A percentile compares a stretch with the other conserved stretches of the same genome.
phyloP scores from a whole-genome alignment of 2,797 vertebrate genomes.

The Cuculus canorus region DNA sequence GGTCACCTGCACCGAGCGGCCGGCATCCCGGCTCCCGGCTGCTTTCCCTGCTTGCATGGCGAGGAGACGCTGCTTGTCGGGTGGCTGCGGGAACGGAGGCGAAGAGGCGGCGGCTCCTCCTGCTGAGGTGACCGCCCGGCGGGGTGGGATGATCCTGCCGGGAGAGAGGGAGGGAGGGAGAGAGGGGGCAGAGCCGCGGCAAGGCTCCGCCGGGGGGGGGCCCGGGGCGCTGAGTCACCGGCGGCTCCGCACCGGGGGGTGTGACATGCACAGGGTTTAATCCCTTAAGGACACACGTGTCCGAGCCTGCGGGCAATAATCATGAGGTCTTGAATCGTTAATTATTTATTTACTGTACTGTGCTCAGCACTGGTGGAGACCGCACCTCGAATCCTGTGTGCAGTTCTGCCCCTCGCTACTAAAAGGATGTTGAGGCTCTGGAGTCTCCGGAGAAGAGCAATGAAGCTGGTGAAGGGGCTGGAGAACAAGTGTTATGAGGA shows the following conservation, averaged over 20 bases:
- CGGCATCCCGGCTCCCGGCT: not conserved
- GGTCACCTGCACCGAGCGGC: slow-evolving; percentile 72
- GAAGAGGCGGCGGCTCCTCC: slow-evolving; percentile 12
- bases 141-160: slow-evolving; percentile 47
- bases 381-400: too few relatives aligned
- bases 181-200: slow-evolving; percentile 8
- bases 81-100: not conserved
- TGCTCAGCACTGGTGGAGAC: too few relatives aligned
- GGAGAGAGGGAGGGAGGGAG: not conserved
- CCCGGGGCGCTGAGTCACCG: slow-evolving; percentile 53
- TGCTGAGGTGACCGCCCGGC: slow-evolving; percentile 50
- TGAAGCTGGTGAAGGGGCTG: too few relatives aligned
- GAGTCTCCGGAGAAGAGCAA: too few relatives aligned
- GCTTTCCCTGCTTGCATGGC: not conserved
- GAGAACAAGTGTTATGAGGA: too few relatives aligned
- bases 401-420: too few relatives aligned
- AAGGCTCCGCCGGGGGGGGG: not conserved
- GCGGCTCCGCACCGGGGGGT: not conserved
- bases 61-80: not conserved
- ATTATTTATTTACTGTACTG: too few relatives aligned
- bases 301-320: too few relatives aligned
- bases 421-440: too few relatives aligned
- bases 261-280: too few relatives aligned
- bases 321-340: too few relatives aligned
- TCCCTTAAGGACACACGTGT: too few relatives aligned